Conservation (phyloP, 1,140 invertebrate species). For the Lordiphosa clarofinis region DNA sequence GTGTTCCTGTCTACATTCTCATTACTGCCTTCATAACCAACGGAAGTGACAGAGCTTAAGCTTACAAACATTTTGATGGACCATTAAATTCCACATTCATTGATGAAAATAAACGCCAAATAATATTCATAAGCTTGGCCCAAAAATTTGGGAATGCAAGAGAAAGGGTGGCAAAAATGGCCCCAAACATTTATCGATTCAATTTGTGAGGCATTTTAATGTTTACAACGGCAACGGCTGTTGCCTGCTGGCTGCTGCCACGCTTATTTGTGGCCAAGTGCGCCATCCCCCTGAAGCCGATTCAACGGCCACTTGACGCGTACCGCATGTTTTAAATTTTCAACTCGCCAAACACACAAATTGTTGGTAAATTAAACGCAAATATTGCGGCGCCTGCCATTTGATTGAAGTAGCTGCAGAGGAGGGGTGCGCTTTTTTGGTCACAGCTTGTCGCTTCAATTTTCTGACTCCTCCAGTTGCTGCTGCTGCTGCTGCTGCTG, state of each 20-base stretch:
- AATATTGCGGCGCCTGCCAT: slow-evolving; percentile 53
- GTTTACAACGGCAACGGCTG: slow-evolving; percentile 14
- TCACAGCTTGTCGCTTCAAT: slow-evolving; percentile 31
- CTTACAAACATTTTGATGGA: neutral
- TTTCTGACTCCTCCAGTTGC: slow-evolving; percentile 8
- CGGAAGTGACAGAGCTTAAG: neutral
- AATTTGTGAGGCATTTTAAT: slow-evolving; percentile 17
- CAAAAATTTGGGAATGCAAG: too few relatives aligned
- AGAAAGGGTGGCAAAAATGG: slow-evolving; percentile 27
- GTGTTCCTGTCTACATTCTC: too few relatives aligned
- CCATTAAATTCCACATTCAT: neutral
- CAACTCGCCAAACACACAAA: slow-evolving; percentile 49
- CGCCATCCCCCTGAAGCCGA: slow-evolving; percentile 22
- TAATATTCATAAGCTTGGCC: too few relatives aligned
- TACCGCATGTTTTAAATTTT: slow-evolving; percentile 52
- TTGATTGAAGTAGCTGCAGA: slow-evolving; percentile 39
- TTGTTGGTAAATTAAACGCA: slow-evolving; percentile 57
- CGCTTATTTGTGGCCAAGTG: too few relatives aligned
- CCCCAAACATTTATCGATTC: slow-evolving; percentile 11
- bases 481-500: slow-evolving; percentile 23
- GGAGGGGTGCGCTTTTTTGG: slow-evolving; percentile 12
- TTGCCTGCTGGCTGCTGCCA: neutral
- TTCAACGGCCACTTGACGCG: slow-evolving; percentile 48
- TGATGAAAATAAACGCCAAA: too few relatives aligned
- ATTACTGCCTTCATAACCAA: too few relatives aligned